phyloP scores from a whole-genome alignment of 2,888 invertebrate species.

The Drosophila kanekoi region DNA sequence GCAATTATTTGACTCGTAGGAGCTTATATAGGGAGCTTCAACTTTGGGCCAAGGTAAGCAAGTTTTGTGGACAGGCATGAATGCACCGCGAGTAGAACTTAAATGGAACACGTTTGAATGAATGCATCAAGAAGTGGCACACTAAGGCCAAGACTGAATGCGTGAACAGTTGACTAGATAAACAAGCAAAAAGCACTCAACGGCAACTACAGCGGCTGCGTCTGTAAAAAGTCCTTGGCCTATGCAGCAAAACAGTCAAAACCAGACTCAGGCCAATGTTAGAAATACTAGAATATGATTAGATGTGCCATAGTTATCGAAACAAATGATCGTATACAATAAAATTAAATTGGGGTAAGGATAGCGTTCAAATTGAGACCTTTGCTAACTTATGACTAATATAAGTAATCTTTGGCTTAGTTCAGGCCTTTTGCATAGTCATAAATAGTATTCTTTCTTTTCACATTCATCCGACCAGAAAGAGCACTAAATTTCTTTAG shows the following conservation, averaged over 20 bases:
- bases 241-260: neutral
- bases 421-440: neutral
- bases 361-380: neutral
- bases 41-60: neutral
- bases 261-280: neutral
- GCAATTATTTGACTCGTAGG: slow-evolving; percentile 38
- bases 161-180: slow-evolving; percentile 57
- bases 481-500: neutral
- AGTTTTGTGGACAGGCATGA: slow-evolving; percentile 42
- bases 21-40: neutral
- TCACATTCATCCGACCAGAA: slow-evolving; percentile 1
- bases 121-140: slow-evolving; percentile 38
- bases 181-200: slow-evolving; percentile 44
- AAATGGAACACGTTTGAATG: slow-evolving; percentile 55
- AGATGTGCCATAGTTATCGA: neutral
- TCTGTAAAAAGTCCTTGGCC: slow-evolving; percentile 48
- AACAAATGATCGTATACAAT: neutral
- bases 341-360: neutral
- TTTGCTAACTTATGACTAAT: neutral
- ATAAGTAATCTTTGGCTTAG: neutral
- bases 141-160: slow-evolving; percentile 43
- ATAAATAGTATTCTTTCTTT: slow-evolving; percentile 18
- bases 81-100: slow-evolving; percentile 38
- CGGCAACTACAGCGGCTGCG: slow-evolving; percentile 7
- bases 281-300: neutral